phyloP scores from a whole-genome alignment of 2,113 vertebrate genomes.

The Turnix velox region DNA sequence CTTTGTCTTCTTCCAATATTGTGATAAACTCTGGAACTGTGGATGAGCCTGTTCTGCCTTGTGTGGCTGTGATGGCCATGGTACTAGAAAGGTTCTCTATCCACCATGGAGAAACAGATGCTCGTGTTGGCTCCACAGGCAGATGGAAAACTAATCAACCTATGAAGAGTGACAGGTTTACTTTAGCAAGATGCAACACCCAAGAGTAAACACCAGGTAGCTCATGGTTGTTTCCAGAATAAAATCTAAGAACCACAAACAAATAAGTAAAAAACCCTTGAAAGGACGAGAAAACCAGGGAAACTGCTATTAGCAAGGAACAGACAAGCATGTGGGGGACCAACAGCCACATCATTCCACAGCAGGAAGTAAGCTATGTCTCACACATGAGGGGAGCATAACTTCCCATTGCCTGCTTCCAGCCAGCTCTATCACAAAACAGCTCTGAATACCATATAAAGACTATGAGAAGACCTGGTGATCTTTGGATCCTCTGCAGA shows the following conservation, averaged over 20 bases:
- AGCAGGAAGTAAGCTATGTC: accelerated
- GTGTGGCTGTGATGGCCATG: background rate
- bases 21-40: background rate
- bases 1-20: background rate
- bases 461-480: background rate
- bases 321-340: accelerated
- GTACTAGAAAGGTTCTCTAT: background rate
- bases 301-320: background rate
- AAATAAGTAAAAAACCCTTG: background rate
- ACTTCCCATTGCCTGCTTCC: background rate
- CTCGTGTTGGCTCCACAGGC: background rate
- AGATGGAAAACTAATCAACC: background rate
- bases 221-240: background rate
- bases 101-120: background rate
- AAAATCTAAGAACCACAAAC: background rate
- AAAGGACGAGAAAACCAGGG: background rate
- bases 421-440: background rate
- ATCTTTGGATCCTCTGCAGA: background rate
- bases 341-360: background rate
- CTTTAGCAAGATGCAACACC: background rate
- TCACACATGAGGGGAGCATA: background rate
- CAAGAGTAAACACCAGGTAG: background rate
- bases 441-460: background rate
- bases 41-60: background rate
- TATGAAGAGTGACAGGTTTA: background rate